phyloP scores from a whole-genome alignment of 2,113 vertebrate genomes.

The Sterrhoptilus dennistouni region DNA sequence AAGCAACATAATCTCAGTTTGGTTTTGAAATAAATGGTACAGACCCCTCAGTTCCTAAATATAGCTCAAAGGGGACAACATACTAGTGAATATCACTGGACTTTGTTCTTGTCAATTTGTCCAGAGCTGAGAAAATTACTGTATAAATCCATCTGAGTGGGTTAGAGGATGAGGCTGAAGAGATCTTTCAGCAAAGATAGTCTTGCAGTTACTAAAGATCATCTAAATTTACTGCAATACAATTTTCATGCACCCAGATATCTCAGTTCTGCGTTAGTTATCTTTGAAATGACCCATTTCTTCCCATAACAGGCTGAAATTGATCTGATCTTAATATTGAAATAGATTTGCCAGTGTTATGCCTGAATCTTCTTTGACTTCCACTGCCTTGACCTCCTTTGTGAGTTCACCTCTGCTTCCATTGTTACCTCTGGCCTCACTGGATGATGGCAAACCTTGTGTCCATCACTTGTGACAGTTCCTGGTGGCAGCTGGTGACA shows the following conservation, averaged over 20 bases:
- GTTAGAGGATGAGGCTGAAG: neutral
- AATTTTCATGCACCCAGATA: neutral
- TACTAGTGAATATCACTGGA: neutral
- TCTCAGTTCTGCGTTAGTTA: neutral
- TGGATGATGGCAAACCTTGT: neutral
- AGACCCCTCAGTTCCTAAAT: neutral
- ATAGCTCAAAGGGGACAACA: neutral
- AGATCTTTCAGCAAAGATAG: neutral
- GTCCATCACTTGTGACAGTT: neutral
- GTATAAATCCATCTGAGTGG: neutral
- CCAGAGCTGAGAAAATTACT: neutral
- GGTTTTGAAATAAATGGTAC: neutral
- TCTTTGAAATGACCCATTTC: neutral
- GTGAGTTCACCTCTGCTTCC: neutral
- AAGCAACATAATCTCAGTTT: neutral
- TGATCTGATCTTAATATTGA: neutral
- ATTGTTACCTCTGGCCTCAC: fast-evolving
- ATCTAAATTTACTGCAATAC: neutral
- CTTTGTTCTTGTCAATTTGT: neutral
- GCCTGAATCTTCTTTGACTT: neutral
- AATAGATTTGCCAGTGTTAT: neutral
- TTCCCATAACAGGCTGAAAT: neutral
- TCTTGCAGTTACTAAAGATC: neutral
- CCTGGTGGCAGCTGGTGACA: neutral
- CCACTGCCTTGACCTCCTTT: neutral